These are phyloP conservation scores for Morinoia aosen DNA, from an alignment of 2,888 invertebrate species.

Conservation along the genomic window DNA sequence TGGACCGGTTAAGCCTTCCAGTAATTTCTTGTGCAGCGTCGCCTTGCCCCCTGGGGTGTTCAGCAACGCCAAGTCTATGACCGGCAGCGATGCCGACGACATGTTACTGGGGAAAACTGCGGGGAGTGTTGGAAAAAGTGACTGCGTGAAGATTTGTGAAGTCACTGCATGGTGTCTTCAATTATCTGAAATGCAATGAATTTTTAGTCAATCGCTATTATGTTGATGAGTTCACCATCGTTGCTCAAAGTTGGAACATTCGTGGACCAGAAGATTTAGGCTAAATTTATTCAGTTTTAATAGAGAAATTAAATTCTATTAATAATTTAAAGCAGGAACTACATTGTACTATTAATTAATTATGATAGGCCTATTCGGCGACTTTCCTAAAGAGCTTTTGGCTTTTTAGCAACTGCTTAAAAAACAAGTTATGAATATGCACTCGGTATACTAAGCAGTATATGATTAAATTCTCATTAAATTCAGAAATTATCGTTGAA, in stretches of 20 bases:
- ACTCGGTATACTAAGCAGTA: too few relatives aligned
- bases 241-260: background rate
- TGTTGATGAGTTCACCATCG: background rate
- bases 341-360: too few relatives aligned
- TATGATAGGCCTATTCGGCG: too few relatives aligned
- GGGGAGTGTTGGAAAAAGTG: background rate
- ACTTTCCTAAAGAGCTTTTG: too few relatives aligned
- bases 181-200: background rate
- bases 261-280: too few relatives aligned
- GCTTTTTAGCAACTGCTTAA: too few relatives aligned
- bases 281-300: too few relatives aligned
- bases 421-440: too few relatives aligned
- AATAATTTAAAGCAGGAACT: too few relatives aligned
- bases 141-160: background rate
- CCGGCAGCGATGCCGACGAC: slow-evolving; percentile 21
- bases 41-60: background rate
- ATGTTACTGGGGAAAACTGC: background rate
- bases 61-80: slow-evolving; percentile 22
- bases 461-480: too few relatives aligned
- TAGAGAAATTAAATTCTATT: too few relatives aligned
- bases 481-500: too few relatives aligned
- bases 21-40: slow-evolving; percentile 41
- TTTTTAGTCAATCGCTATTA: background rate
- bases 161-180: background rate
- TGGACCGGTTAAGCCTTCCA: slow-evolving; percentile 56